These are phyloP conservation scores for Siniperca undulata DNA, from an alignment of 2,797 vertebrate genomes.

Conservation along the genomic window DNA sequence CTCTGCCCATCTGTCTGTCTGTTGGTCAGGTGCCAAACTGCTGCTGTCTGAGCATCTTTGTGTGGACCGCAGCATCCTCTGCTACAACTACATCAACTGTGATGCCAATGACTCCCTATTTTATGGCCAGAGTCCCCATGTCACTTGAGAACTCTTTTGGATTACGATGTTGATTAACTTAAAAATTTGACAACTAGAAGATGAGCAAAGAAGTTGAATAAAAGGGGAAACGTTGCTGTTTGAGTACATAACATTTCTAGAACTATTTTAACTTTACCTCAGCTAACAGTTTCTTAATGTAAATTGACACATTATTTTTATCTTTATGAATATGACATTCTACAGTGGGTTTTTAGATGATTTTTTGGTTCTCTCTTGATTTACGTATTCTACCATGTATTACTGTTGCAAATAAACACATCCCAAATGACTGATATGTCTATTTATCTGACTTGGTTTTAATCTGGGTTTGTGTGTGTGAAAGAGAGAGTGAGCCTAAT, in stretches of 20 bases:
- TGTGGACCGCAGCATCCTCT: slow-evolving; percentile 60
- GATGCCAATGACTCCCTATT: slow-evolving; percentile 84
- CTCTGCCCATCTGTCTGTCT: slow-evolving; percentile 61
- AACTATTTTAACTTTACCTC: slow-evolving; percentile 99
- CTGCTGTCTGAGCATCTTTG: slow-evolving; percentile 52
- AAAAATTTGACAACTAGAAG: slow-evolving; percentile 69
- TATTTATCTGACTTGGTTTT: slow-evolving; percentile 36
- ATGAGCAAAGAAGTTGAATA: slow-evolving; percentile 71
- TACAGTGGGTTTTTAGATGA: slow-evolving; percentile 93
- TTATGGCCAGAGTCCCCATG: slow-evolving; percentile 87
- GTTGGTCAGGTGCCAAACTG: slow-evolving; percentile 70
- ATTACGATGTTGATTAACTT: slow-evolving; percentile 73
- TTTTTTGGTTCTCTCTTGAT: slow-evolving; percentile 90
- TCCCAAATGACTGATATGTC: slow-evolving; percentile 85
- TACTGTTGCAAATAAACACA: slow-evolving; percentile 99
- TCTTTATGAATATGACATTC: slow-evolving; percentile 94
- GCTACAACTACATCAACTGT: slow-evolving; percentile 78
- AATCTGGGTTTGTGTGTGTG: slow-evolving; percentile 40
- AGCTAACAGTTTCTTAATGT: slow-evolving; percentile 97
- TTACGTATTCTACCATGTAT: slow-evolving; percentile 97
- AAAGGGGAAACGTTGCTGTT: slow-evolving; percentile 87
- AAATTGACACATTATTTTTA: slow-evolving; percentile 96
- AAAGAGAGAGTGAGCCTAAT: slow-evolving; percentile 53
- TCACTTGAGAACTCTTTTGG: slow-evolving; percentile 78
- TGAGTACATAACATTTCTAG: slow-evolving; percentile 93